Evolutionary conservation across 2,888 invertebrate genomes (phyloP), one percentile per base, ranked within the genome.

Genomic region (Drosophila formosana): DNA sequence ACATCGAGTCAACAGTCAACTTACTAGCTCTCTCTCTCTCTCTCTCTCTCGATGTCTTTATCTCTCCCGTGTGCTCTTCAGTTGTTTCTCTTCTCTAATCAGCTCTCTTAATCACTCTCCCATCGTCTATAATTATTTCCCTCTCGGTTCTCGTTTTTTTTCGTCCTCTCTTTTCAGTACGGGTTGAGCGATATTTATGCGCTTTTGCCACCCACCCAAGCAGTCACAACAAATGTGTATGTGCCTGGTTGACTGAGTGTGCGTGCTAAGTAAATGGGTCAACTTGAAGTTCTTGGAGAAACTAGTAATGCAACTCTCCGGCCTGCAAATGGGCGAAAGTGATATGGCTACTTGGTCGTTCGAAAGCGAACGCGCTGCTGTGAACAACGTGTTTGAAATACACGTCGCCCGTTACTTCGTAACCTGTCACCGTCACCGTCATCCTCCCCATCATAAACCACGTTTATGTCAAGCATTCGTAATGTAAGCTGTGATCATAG

Each of bases 201-300:
- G 28, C 37, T 47, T 45, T 61, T 64, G 69, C 80, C 79, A 80
- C 79, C 79, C 80, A 80, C 79, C 67, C 65, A 51, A 70, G 49
- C 45, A 62, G 26, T 26, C 32, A 34, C 53, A 47, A 46, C 6
- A 30, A 23, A 4, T 30, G 41, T 47, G 25, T 45, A 5, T 30
- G 5, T 30, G 25, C 13, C 6, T 39, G 23, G 45, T 5, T 51
- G 23, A 28, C 13, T 50, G 32, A 51, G 62, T 52, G 13, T 53
- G 32, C 60, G 60, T 46, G 39, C 28, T 62, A 43, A 51, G 57
- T 79, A 86, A 81, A 85, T 85, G 81, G 85, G 85, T 85, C 85
- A 88, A 72, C 55, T 78, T 68, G 65, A 70, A 69, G 88, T 83
- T 83, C 87, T 88, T 83, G 72, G 83, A 88, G 86, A 88, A 86